Percentiles rank a stretch among this genome's conserved stretches.
These are phyloP conservation scores for Thecophora atra DNA, from an alignment of 2,888 invertebrate species.

Conservation along the genomic window DNA sequence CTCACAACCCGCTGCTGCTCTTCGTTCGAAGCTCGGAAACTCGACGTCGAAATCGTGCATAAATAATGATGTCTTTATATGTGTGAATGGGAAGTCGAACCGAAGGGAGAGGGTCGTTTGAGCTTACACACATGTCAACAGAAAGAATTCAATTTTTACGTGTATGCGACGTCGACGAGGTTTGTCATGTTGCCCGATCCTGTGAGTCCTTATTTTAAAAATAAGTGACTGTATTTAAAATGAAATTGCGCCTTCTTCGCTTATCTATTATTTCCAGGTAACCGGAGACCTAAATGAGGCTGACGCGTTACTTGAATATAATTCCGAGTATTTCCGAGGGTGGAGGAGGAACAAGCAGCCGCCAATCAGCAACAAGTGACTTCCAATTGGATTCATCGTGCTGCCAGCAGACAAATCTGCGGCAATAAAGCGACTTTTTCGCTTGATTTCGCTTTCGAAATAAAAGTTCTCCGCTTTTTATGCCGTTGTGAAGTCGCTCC, in stretches of 20 bases:
- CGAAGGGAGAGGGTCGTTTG: not conserved
- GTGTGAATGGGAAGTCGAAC: too few relatives aligned
- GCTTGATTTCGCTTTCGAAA: not conserved
- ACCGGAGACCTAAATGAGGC: too few relatives aligned
- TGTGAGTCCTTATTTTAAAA: too few relatives aligned
- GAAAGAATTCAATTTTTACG: conserved; percentile 41
- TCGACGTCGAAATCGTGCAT: conserved; percentile 36
- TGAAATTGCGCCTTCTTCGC: too few relatives aligned
- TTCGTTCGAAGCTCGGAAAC: conserved; percentile 32
- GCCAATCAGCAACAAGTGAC: not conserved
- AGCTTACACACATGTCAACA: conserved; percentile 1
- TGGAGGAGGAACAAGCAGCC: too few relatives aligned
- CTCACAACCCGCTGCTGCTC: not conserved
- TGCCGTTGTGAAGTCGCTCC: not conserved
- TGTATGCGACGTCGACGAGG: conserved; percentile 40
- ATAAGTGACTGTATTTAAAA: too few relatives aligned
- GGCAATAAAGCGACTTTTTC: not conserved
- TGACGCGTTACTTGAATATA: too few relatives aligned
- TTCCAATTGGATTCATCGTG: too few relatives aligned
- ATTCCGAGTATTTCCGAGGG: too few relatives aligned
- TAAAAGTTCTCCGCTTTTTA: too few relatives aligned
- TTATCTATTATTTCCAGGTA: too few relatives aligned
- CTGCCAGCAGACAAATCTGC: not conserved
- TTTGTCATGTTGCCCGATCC: too few relatives aligned
- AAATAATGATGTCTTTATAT: conserved; percentile 40